Conservation (phyloP, 1,140 invertebrate species). For the Parasteatoda tepidariorum region DNA sequence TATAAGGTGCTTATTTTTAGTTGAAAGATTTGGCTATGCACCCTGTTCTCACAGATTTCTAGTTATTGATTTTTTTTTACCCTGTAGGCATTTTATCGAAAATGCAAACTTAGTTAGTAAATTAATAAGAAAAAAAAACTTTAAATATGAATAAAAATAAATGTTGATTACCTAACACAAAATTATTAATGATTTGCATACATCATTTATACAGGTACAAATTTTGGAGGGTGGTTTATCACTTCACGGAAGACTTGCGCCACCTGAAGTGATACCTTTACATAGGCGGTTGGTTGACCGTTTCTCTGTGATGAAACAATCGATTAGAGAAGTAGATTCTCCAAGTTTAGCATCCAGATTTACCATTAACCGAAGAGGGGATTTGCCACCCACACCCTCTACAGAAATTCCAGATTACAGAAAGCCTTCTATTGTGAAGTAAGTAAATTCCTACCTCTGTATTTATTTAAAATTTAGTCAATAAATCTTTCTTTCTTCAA, state of each 20-base stretch:
- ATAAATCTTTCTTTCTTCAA: background rate
- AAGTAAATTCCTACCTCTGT: constrained; percentile 61
- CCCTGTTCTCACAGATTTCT: too few species aligned
- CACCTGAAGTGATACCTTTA: constrained; percentile 83
- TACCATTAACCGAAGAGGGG: constrained; percentile 62
- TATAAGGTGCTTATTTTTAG: too few species aligned
- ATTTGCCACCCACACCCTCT: constrained; percentile 61
- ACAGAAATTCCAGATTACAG: constrained; percentile 62
- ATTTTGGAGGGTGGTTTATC: constrained; percentile 84
- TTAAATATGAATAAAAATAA: too few species aligned
- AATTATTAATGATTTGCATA: background rate
- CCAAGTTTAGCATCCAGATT: constrained; percentile 40
- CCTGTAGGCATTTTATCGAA: too few species aligned
- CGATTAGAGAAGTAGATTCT: constrained; percentile 52
- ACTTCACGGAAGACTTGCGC: constrained; percentile 85
- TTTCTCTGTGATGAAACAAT: constrained; percentile 76
- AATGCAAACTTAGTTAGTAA: too few species aligned
- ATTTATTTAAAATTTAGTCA: constrained; percentile 28
- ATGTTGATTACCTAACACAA: too few species aligned
- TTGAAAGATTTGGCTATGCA: too few species aligned
- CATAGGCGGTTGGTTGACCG: constrained; percentile 88
- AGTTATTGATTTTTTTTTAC: too few species aligned
- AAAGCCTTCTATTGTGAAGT: constrained; percentile 79
- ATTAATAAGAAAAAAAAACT: too few species aligned
- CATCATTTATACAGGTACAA: constrained; percentile 65